phyloP scores from a whole-genome alignment of 1,140 invertebrate species.

The Ostrea denselamellosa region DNA sequence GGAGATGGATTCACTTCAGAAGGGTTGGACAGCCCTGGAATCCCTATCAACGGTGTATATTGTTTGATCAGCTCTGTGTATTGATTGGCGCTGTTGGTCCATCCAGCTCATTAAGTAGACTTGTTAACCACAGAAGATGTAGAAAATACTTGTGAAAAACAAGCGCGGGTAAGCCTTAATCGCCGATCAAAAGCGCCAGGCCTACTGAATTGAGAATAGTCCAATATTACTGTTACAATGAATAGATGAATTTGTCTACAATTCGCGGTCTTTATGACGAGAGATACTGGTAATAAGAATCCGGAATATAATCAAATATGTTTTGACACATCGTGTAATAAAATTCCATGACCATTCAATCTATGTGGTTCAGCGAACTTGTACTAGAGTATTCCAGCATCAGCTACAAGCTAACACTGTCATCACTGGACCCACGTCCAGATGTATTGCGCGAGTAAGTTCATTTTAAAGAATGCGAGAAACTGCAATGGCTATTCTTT shows the following conservation, averaged over 20 bases:
- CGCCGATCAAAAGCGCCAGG: background rate
- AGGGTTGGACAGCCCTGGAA: background rate
- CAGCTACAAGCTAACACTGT: too few species aligned
- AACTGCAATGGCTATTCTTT: too few species aligned
- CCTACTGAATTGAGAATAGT: background rate
- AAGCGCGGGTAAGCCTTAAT: background rate
- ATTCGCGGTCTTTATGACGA: background rate
- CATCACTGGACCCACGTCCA: too few species aligned
- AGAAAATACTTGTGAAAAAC: constrained; percentile 12
- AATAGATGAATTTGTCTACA: background rate
- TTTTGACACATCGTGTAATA: too few species aligned
- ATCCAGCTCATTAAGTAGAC: background rate
- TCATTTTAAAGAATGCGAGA: too few species aligned
- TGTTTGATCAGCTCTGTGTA: background rate
- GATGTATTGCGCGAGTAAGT: too few species aligned
- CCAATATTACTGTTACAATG: background rate
- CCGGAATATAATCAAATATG: background rate
- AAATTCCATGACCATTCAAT: too few species aligned
- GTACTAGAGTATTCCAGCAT: too few species aligned
- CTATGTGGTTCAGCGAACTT: too few species aligned
- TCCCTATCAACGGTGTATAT: background rate
- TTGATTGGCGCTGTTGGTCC: background rate
- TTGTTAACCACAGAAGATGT: constrained; percentile 4
- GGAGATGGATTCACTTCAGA: background rate
- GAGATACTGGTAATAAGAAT: background rate